Evolutionary conservation across 2,797 vertebrate genomes (phyloP).

Genomic region (Dromococcyx pavoninus): DNA sequence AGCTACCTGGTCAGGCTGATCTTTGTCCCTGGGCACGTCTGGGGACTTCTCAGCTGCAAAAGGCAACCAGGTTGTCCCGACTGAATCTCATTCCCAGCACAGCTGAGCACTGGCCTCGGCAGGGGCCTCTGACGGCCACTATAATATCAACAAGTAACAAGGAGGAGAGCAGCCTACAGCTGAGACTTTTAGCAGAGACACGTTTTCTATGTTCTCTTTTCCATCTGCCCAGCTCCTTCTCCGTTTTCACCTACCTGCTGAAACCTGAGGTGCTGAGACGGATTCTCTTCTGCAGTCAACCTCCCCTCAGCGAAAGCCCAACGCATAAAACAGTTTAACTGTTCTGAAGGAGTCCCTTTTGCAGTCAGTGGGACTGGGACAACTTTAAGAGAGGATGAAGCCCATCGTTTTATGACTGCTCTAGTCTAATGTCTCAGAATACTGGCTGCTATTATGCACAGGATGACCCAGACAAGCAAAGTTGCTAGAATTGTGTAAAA

Average conservation of each 20-base stretch:
- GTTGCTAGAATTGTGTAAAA: not conserved
- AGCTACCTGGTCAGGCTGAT: not conserved
- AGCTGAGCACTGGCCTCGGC: not conserved
- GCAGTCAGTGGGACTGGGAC: not conserved
- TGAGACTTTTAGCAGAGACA: not conserved
- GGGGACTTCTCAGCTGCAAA: not conserved
- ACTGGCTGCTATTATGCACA: not conserved
- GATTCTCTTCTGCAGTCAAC: not conserved
- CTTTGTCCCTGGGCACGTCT: not conserved
- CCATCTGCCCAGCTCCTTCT: not conserved
- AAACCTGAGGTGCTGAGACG: not conserved
- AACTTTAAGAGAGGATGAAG: not conserved
- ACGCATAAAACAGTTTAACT: not conserved
- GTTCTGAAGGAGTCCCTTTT: not conserved
- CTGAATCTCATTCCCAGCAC: not conserved
- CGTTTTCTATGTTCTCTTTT: not conserved
- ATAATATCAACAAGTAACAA: not conserved
- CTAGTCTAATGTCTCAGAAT: not conserved
- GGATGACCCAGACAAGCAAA: not conserved
- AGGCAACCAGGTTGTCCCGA: too few species aligned
- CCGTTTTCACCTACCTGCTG: not conserved
- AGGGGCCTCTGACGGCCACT: not conserved
- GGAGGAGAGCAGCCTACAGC: not conserved
- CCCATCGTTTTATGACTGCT: not conserved
- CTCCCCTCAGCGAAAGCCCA: not conserved